Base-by-base conservation (phyloP, 2,888 invertebrate genomes). In the Synanthedon vespiformis region DNA sequence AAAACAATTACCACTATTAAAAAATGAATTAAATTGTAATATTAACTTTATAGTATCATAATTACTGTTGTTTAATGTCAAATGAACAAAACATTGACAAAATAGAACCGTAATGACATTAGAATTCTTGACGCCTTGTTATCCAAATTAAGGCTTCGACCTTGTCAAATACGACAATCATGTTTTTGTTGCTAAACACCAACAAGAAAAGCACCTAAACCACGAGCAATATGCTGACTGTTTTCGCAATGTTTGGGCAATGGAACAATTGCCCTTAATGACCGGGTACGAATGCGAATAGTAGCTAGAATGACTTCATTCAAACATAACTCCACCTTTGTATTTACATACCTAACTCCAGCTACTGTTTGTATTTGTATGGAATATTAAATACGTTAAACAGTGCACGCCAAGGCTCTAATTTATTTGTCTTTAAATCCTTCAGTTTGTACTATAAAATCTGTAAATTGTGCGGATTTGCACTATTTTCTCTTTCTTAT, bases 181-280 rank as follows among this genome's bases (percentile, higher is more conserved):
- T 47, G 52, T 48, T 53, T 49, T 55, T 53, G 52, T 52, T 48
- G 18, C 48, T 49, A 50, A n/a, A 52, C 18, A 51, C 16, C 54
- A 27, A 27, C 54, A 48, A 48, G 18, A 48, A 48, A 48, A 48
- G 13, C 48, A 48, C 16, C 18, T 16, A 48, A 22, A 22, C 27
- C 48, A 52, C 48, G 51, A 55, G 44, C 54, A 54, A 55, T 53
- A 51, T 51, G 44, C 22, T 34, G 52, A 49, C 48, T 18, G 16
- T 47, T 58, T 59, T 58, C 52, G 59, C 55, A 61, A 61, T 44
- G 22, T 51, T 55, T 57, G 52, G 48, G 48, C 16, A 48, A 48
- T 16, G 53, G 56, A 53, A 56, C 59, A 57, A 57, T 61, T 61
- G 57, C 56, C 56, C 57, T 54, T 57, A 59, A 61, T 61, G 58